Base-by-base conservation (phyloP, 2,113 vertebrate species). In the Psilopsiagon aurifrons region DNA sequence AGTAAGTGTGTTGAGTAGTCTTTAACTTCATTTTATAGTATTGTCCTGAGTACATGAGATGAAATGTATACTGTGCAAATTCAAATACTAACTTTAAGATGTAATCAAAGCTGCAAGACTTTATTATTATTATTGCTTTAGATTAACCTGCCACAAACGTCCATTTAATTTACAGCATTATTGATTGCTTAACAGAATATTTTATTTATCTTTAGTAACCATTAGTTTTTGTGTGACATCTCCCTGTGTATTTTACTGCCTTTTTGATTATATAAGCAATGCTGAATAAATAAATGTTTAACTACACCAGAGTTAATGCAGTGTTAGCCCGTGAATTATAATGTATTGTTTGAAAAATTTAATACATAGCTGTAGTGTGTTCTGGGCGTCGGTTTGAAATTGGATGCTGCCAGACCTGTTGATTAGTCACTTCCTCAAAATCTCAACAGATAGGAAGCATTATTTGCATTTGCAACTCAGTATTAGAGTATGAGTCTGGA, bases 261-360 rank as follows among this genome's bases (percentile, higher is more conserved):
- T 63, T 20, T 83, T 77, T 63, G n/a, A 16, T 83, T 81, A n/a
- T 18, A 46, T 43, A 79, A 76, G 33, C 39, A 47, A 19, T 63
- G 52, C 81, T 84, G 91, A 35, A 64, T 87, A 83, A 94, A 86
- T 64, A 83, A 63, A 59, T 64, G 24, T 79, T 88, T 94, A 62
- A 55, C 35, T 92, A 17, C 35, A 23, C 9, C 49, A 37, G 23
- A 64, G 17, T 44, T 92, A 93, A 51, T 75, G 47, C 46, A 29
- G 2, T 88, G 37, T 84, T 91, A 90, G 46, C 17, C 63, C 4
- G 5, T 24, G 31, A 25, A 31, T 92, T 81, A 46, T 70, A 83
- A 66, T 29, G 14, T 59, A 41, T n/a, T 94, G n/a, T 29, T 90
- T 86, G 35, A 66, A 80, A 91, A 86, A 60, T 24, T 13, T 22